Base-by-base conservation (phyloP, 2,113 vertebrate genomes). In the Melospiza melodia region DNA sequence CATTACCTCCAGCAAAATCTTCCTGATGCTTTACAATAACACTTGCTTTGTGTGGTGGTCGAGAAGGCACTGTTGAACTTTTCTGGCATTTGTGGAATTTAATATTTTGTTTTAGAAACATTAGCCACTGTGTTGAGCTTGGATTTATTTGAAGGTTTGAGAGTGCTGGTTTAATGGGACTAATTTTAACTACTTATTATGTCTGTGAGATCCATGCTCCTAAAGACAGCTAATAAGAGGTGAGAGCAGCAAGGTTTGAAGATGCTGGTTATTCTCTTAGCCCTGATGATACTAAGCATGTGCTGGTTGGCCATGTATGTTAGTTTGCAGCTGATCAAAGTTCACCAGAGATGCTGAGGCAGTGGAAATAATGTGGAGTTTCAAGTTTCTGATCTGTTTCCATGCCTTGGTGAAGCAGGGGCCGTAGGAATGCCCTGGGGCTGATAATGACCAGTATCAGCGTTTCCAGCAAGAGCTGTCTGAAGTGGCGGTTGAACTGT, bases 351-450 rank as follows among this genome's bases (percentile, higher is more conserved):
- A 22, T 4, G 4, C 51, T 85, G 35, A 27, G 59, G 48, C 39
- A 10, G 27, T 71, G 69, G 67, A 52, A 80, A 33, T 31, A 4
- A 62, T 44, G 49, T 22, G 28, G 2, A 13, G 7, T 11, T 65
- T 74, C 6, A 21, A 46, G 49, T 51, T 58, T 55, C 25, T 67
- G 11, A 13, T 33, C 55, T 14, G 15, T n/a, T 83, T 41, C 33
- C 13, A 12, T 91, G 49, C 8, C 43, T 55, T 13, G 23, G 58
- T 92, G 82, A 85, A 48, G 62, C 46, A 41, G 62, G 17, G 5
- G 16, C 54, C 0, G 0, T 21, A 3, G 8, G 48, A 39, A 35
- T 43, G 63, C 69, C 1, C 0, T 23, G 39, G 21, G 54, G 21
- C 7, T 30, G 72, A 54, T 79, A 46, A 31, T 28, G 51, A 66